Evolutionary conservation across 2,113 vertebrate species (phyloP).

Genomic region (Mellivora capensis): DNA sequence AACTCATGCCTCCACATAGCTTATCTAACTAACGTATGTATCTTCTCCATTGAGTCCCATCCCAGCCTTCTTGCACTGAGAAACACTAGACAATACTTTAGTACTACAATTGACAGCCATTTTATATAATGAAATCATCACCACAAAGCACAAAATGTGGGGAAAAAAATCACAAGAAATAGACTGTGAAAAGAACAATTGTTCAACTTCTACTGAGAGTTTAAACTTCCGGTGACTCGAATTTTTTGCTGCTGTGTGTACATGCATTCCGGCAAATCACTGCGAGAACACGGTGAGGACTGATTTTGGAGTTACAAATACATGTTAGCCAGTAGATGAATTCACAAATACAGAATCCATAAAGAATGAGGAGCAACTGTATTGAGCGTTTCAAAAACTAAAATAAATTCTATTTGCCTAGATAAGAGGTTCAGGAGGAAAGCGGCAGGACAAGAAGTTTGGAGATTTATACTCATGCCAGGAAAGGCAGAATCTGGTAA

Average conservation of each 20-base stretch:
- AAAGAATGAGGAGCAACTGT: neutral
- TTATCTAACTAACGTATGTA: neutral
- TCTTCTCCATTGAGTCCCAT: neutral
- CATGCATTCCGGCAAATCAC: neutral
- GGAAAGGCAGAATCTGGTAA: neutral
- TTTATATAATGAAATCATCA: neutral
- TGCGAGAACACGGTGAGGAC: neutral
- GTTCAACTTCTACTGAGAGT: neutral
- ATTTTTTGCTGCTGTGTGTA: neutral
- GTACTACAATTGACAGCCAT: neutral
- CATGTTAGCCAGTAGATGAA: neutral
- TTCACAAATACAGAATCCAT: neutral
- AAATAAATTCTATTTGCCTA: neutral
- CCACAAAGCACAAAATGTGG: neutral
- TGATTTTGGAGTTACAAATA: neutral
- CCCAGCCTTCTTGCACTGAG: neutral
- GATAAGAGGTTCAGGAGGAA: neutral
- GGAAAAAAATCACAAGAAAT: neutral
- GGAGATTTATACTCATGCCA: neutral
- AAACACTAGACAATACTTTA: neutral
- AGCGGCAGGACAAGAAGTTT: neutral
- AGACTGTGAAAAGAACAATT: neutral
- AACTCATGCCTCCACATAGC: neutral
- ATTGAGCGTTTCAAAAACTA: neutral
- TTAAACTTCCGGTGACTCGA: neutral